Evolutionary conservation across 2,888 invertebrate species (phyloP), one percentile per base, ranked within the genome.

Genomic region (Drosophila percnosoma): DNA sequence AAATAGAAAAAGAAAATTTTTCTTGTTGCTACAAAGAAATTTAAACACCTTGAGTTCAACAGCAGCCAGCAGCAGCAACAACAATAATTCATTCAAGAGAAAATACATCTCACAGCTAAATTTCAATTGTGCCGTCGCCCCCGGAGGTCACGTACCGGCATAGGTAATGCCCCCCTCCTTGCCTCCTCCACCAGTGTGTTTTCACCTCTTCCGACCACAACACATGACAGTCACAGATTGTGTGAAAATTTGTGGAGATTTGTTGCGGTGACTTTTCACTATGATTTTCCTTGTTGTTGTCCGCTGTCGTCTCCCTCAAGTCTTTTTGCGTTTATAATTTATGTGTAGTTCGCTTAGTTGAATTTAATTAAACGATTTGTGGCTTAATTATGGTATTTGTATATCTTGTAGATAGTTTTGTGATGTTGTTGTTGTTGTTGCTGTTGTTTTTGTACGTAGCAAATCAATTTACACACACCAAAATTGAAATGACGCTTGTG

Each of bases 171-270:
- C 57, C 40, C 34, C 13, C 8, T 2, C 1, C 27, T n/a, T n/a
- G 33, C 40, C 4, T 10, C n/a, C n/a, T 10, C 40, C 4, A 2
- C 0, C 40, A 11, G 40, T n/a, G 58, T 27, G 52, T 29, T 55
- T 13, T 31, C 34, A 52, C 40, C 24, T 34, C 59, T 48, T 57
- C 54, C 70, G 62, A 54, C 71, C 68, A 64, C 62, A 70, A 68
- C 84, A 70, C 81, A 77, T 82, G 89, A 87, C 87, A 87, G 63
- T 57, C 78, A 59, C 61, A 73, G 77, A 82, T 82, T 89, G 88
- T 73, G 77, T 83, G 90, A 77, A 85, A 87, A 85, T 80, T 78
- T 80, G 55, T 36, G 60, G n/a, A 75, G 77, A 85, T 89, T 84
- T 87, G 82, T 82, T 75, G 75, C 65, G 64, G 64, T 70, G 64